Conservation (phyloP, 2,113 vertebrate species). For the Phaethon lepturus region DNA sequence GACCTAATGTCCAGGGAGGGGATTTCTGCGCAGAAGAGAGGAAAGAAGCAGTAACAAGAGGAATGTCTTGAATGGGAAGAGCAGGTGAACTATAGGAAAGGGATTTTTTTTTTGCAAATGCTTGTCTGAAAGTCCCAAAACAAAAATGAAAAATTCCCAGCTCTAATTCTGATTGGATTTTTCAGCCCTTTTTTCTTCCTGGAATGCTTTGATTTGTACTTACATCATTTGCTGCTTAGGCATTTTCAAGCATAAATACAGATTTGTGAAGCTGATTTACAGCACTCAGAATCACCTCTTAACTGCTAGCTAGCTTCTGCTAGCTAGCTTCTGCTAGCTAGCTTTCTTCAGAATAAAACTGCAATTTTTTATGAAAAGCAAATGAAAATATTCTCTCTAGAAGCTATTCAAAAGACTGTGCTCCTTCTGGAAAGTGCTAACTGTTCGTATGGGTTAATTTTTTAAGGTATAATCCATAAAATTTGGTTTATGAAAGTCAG, state of each 20-base stretch:
- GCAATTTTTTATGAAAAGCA: neutral
- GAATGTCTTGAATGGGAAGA: neutral
- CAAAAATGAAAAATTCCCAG: neutral
- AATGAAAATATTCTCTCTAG: neutral
- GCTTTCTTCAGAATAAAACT: neutral
- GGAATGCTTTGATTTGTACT: neutral
- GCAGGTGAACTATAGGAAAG: neutral
- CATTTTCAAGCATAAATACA: neutral
- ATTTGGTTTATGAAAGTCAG: neutral
- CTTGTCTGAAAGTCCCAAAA: neutral
- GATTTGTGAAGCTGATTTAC: neutral
- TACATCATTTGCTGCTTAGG: neutral
- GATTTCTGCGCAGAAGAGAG: neutral
- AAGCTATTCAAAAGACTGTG: neutral
- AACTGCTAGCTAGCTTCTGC: neutral
- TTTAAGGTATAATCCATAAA: neutral
- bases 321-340: too few relatives aligned
- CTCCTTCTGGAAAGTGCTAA: neutral
- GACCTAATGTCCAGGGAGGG: neutral
- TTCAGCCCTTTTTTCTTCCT: neutral
- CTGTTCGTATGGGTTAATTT: neutral
- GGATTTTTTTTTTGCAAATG: neutral
- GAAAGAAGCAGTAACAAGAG: neutral
- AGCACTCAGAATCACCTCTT: neutral
- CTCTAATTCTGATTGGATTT: neutral